Evolutionary conservation across 2,888 invertebrate species (phyloP), one percentile per base, ranked within the genome.

Genomic region (Acanthosepion lycidas): DNA sequence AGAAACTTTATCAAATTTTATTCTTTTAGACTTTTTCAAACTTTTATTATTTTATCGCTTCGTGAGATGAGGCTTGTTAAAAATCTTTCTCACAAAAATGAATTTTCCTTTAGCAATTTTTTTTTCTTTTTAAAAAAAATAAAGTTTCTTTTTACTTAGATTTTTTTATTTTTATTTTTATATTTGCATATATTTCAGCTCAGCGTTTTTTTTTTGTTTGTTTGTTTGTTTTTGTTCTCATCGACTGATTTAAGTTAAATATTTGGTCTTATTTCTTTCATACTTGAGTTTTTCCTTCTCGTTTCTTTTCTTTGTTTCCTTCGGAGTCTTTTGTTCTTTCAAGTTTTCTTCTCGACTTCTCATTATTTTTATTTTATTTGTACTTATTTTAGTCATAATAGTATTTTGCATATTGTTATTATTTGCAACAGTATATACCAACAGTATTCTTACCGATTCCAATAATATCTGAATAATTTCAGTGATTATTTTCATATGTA

Each of bases 41-140:
- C 33, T 78, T 78, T n/a, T 78, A n/a, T n/a, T 33, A n/a, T n/a
- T n/a, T 78, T 42, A 42, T 78, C 78, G 15, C 78, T 33, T 78
- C n/a, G 78, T 78, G 78, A 78, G 78, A n/a, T n/a, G n/a, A n/a
- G 78, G 78, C 78, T 78, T 78, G 78, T 78, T 78, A 78, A 78
- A 59, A 78, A 78, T 78, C 78, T 9, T n/a, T 78, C 78, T 78
- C 78, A 33, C n/a, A 78, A 78, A 78, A n/a, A 78, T 78, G 78
- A 78, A 78, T n/a, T 78, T 78, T 78, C 78, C 78, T 78, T 78
- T 78, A 78, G n/a, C 15, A 78, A 78, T n/a, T 78, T 78, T n/a
- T 20, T 23, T 12, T 33, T 33, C 1, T 33, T 33, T 33, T 33
- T 33, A n/a, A 78, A 78, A 78, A n/a, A n/a, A 78, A 8, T n/a